Conservation (phyloP, 2,797 vertebrate species). For the Eidolon dupreanum region DNA sequence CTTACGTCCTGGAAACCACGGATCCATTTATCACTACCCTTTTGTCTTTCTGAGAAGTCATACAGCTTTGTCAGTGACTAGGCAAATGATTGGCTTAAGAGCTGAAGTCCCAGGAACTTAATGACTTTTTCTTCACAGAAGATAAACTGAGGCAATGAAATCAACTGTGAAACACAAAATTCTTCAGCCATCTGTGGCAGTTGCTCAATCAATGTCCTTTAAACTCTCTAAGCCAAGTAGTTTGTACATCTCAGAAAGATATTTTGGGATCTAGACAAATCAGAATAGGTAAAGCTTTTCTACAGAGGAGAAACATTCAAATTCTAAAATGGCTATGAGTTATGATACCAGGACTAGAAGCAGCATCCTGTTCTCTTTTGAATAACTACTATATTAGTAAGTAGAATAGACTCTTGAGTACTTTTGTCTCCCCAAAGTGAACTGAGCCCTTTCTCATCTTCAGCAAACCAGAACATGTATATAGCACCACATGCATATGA, state of each 20-base stretch:
- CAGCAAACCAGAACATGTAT: background rate
- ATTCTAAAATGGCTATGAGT: background rate
- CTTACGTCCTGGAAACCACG: background rate
- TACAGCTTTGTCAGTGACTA: background rate
- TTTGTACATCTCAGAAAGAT: background rate
- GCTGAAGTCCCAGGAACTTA: background rate
- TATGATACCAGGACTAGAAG: background rate
- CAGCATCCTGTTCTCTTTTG: background rate
- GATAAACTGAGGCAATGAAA: background rate
- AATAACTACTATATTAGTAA: background rate
- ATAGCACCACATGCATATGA: background rate
- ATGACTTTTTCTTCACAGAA: background rate
- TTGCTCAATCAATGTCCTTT: background rate
- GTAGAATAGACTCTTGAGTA: background rate
- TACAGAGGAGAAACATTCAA: background rate
- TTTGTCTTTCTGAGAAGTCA: background rate
- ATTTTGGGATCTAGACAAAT: background rate
- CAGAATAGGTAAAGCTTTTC: background rate
- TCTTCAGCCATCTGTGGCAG: background rate
- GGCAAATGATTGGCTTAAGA: background rate
- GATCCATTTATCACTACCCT: background rate
- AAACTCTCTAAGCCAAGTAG: background rate
- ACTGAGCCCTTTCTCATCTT: background rate
- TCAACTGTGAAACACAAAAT: conserved; percentile 6
- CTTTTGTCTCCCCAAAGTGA: background rate